These are phyloP conservation scores for Synanthedon myopaeformis DNA, from an alignment of 2,888 invertebrate genomes.

Conservation along the genomic window DNA sequence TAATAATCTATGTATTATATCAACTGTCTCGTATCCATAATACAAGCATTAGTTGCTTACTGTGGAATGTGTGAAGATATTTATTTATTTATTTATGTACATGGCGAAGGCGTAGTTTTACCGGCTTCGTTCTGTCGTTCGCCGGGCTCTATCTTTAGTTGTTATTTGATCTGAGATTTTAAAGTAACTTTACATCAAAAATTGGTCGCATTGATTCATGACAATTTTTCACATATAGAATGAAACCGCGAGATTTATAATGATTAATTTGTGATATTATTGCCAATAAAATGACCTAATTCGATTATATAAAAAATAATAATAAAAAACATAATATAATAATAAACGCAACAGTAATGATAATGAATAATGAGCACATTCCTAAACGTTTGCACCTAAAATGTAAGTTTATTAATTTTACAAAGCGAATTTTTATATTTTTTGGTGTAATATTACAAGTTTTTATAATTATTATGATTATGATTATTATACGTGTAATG, in stretches of 20 bases:
- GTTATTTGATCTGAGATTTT: no score
- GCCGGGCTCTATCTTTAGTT: no score
- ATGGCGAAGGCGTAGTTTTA: no score
- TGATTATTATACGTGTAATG: slow-evolving; percentile 1
- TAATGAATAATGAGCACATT: slow-evolving; percentile 28
- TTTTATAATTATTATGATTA: slow-evolving; percentile 23
- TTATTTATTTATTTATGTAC: no score
- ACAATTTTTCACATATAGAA: background rate
- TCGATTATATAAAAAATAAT: background rate
- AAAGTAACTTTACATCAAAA: no score
- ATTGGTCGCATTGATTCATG: no score
- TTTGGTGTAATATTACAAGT: slow-evolving; percentile 36
- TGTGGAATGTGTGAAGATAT: no score
- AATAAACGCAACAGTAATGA: background rate
- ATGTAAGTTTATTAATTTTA: slow-evolving; percentile 51
- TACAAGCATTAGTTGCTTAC: no score
- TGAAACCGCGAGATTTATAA: slow-evolving; percentile 21
- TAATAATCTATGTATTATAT: no score
- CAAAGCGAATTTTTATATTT: slow-evolving; percentile 45
- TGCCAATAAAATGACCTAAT: slow-evolving; percentile 43
- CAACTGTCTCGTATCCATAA: no score
- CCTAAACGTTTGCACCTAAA: slow-evolving; percentile 40
- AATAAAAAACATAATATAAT: background rate
- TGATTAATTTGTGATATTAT: slow-evolving; percentile 57
- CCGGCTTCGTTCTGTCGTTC: no score